These are phyloP conservation scores for Agrotis exclamationis DNA, from an alignment of 2,888 invertebrate species.

Conservation along the genomic window DNA sequence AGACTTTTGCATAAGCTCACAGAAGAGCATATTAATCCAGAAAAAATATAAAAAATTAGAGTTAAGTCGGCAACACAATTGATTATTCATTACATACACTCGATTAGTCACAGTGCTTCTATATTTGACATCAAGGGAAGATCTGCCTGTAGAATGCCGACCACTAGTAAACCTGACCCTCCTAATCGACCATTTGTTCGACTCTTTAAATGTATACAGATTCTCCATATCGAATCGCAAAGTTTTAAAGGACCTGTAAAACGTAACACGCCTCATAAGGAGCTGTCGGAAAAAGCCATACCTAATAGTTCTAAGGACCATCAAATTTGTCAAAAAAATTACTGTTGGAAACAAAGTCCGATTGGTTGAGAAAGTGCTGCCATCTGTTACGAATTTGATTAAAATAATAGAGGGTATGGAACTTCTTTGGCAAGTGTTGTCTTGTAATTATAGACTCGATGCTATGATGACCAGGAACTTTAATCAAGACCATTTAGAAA, in stretches of 20 bases:
- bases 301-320: too few species aligned
- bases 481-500: conserved; percentile 13
- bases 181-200: conserved; percentile 4
- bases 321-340: too few species aligned
- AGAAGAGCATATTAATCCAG: too few species aligned
- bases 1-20: too few species aligned
- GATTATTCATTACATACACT: too few species aligned
- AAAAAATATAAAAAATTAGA: conserved; percentile 66
- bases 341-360: too few species aligned
- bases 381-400: too few species aligned
- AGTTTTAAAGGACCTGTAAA: conserved; percentile 19
- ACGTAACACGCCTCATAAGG: neutral
- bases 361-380: too few species aligned
- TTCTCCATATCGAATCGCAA: conserved; percentile 19
- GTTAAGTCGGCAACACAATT: conserved; percentile 65
- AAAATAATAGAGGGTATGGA: too few species aligned
- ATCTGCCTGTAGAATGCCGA: conserved; percentile 5
- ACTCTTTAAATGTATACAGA: conserved; percentile 2
- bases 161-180: conserved; percentile 5
- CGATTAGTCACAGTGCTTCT: conserved; percentile 67
- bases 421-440: too few species aligned
- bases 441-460: too few species aligned
- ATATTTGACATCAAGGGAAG: conserved; percentile 42
- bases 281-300: conserved; percentile 17
- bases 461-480: too few species aligned